Conservation (phyloP, 1,140 invertebrate species). For the Mercenaria mercenaria region DNA sequence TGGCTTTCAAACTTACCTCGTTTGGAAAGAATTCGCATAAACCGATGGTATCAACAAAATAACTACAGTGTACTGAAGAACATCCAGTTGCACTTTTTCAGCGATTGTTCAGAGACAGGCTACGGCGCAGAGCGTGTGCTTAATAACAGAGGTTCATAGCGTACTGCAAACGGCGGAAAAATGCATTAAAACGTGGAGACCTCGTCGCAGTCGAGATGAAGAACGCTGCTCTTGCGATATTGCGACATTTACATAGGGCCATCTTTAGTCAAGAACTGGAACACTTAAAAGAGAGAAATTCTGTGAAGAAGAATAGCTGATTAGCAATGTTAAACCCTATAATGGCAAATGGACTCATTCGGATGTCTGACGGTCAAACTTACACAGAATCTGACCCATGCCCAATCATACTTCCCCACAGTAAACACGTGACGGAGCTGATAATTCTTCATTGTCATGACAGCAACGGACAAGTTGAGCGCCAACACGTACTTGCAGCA, state of each 20-base stretch:
- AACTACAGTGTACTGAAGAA: background rate
- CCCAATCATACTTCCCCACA: slow-evolving; percentile 53
- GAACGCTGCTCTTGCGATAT: background rate
- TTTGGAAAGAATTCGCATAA: background rate
- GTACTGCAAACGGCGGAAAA: too few relatives aligned
- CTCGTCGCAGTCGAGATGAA: too few relatives aligned
- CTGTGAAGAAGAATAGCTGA: too few relatives aligned
- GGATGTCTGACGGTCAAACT: background rate
- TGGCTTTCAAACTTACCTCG: background rate
- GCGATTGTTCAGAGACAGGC: background rate
- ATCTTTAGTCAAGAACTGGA: background rate
- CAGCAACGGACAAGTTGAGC: slow-evolving; percentile 30
- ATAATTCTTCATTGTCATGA: slow-evolving; percentile 54
- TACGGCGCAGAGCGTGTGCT: background rate
- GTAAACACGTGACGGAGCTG: slow-evolving; percentile 20
- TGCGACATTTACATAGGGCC: background rate
- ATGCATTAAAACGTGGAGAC: background rate
- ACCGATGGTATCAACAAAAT: background rate
- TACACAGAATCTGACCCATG: slow-evolving; percentile 14
- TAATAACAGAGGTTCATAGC: background rate
- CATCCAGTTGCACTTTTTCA: background rate
- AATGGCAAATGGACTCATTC: too few relatives aligned
- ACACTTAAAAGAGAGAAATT: background rate
- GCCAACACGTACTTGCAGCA: too few relatives aligned
- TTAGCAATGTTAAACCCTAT: background rate